Percentiles rank a stretch among this genome's conserved stretches.
These are phyloP conservation scores for Lasioglossum lativentre DNA, from an alignment of 2,888 invertebrate species.

Conservation along the genomic window DNA sequence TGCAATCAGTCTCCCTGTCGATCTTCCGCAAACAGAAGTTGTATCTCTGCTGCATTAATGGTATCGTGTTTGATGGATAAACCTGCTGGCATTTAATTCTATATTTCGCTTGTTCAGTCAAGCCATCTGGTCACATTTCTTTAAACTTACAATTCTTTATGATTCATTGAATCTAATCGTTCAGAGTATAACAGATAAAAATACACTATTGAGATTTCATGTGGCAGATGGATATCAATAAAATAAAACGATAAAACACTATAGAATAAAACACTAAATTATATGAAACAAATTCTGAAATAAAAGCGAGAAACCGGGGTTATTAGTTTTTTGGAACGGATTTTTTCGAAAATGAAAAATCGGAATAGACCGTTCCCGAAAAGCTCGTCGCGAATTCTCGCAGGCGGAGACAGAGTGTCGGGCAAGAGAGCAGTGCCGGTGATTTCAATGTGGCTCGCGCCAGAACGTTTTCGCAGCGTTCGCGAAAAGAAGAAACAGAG, in stretches of 20 bases:
- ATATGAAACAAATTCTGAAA: no score
- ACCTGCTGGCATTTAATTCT: neutral
- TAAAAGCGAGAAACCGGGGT: no score
- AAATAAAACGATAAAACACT: no score
- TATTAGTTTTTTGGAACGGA: no score
- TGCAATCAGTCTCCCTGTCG: constrained; percentile 72
- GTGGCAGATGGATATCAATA: no score
- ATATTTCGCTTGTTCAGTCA: neutral
- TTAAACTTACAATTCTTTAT: neutral
- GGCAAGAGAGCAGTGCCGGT: neutral
- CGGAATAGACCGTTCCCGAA: no score
- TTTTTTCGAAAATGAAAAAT: no score
- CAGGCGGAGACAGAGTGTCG: neutral
- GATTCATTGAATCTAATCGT: no score
- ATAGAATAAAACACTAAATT: no score
- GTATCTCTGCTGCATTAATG: constrained; percentile 65
- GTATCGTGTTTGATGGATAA: constrained; percentile 52
- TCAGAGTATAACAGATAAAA: no score
- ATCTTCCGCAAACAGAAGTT: constrained; percentile 72
- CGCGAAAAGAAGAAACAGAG: constrained; percentile 3
- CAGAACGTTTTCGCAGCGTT: constrained; percentile 9
- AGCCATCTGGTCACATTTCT: neutral
- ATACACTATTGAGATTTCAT: no score
- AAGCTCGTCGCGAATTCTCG: neutral
- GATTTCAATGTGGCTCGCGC: constrained; percentile 10